Evolutionary conservation across 2,888 invertebrate species (phyloP), one percentile per base, ranked within the genome.

Genomic region (Eustalomyia histrio): DNA sequence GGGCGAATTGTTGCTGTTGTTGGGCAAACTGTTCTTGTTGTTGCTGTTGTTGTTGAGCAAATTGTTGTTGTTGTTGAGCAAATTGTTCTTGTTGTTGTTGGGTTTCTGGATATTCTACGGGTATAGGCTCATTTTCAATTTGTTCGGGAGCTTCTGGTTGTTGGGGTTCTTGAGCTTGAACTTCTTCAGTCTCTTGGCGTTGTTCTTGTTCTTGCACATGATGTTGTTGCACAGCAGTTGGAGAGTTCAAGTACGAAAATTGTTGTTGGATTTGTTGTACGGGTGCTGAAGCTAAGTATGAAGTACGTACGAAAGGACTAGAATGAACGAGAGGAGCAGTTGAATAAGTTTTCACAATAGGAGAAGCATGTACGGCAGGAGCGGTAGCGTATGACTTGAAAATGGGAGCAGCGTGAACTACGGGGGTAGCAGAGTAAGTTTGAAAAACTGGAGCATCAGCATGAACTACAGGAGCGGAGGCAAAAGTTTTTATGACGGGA

Each of bases 401-500:
- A 53, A 61, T 55, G 9, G 79, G 68, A 47, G 72, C 55, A 1
- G 73, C 57, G 9, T 64, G 64, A 50, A 73, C 63, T 17, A 73
- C 83, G 6, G 86, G 83, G 64, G 85, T 80, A n/a, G 85, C 79
- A 12, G 82, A 84, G 24, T 84, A 82, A 35, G 84, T 73, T 21
- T 84, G 78, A 14, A 84, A 83, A 21, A 84, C 84, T 2, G 85
- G 73, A 50, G 85, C 81, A n/a, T n/a, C n/a, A 17, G 84, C 83
- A 33, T 55, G 67, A 21, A 67, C 55, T 24, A 67, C 55, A 12
- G 67, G 67, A 12, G 85, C 74, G 35, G 83, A 85, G 4, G 85
- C 83, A 60, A 84, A 84, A 17, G 85, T 82, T 5, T 81, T 79
- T n/a, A 86, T 76, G 71, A 89, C 58, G 10, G 92, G 91, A 85